phyloP scores from a whole-genome alignment of 2,797 vertebrate genomes.

The Acanthis flammea region DNA sequence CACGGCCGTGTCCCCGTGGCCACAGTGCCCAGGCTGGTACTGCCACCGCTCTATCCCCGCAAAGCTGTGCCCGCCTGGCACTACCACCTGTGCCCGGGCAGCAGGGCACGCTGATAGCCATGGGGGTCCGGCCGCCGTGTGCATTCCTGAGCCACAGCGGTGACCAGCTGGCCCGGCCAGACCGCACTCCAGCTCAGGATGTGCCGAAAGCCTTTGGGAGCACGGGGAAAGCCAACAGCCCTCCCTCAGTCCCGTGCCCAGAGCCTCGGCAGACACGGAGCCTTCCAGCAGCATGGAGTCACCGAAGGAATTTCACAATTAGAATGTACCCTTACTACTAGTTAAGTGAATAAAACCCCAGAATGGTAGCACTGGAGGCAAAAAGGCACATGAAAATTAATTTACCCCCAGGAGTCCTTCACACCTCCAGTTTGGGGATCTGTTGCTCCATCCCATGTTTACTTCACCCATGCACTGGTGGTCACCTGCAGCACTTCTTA shows the following conservation, averaged over 20 bases:
- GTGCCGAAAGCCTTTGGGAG: accelerated
- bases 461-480: background rate
- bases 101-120: background rate
- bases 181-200: background rate
- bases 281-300: background rate
- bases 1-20: accelerated
- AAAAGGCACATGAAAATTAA: background rate
- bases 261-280: accelerated
- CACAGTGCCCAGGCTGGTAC: accelerated
- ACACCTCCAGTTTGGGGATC: background rate
- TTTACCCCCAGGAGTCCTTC: background rate
- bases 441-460: background rate
- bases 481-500: background rate
- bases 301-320: background rate
- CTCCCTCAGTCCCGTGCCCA: accelerated
- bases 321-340: background rate
- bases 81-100: accelerated
- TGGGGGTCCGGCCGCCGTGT: background rate
- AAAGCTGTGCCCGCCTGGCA: background rate
- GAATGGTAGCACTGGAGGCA: background rate
- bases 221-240: background rate
- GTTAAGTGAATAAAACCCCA: background rate
- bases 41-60: background rate
- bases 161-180: accelerated
- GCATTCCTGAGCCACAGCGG: accelerated